A percentile compares a stretch with the other conserved stretches of the same genome.
These are phyloP conservation scores for Choloepus didactylus DNA, from an alignment of 2,797 vertebrate species.

Conservation along the genomic window DNA sequence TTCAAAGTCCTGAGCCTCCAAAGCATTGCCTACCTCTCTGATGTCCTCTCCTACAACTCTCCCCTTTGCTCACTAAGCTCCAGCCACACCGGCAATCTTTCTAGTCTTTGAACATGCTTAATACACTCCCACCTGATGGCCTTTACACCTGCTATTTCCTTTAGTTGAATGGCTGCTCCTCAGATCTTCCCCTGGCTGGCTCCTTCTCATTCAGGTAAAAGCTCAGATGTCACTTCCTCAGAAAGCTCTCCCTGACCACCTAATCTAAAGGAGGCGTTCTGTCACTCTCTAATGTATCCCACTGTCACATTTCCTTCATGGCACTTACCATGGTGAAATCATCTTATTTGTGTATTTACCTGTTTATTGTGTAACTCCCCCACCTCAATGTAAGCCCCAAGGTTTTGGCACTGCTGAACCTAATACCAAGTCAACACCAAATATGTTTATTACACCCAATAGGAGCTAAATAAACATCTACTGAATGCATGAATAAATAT, in stretches of 20 bases:
- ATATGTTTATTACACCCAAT: not conserved
- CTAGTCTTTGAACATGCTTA: not conserved
- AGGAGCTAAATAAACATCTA: not conserved
- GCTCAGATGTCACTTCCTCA: not conserved
- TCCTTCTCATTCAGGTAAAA: not conserved
- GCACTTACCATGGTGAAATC: not conserved
- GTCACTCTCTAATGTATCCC: not conserved
- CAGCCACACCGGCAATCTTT: not conserved
- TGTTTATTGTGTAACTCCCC: not conserved
- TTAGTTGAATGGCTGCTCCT: not conserved
- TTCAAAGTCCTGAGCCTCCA: not conserved
- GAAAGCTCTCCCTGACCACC: not conserved
- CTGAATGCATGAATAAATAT: conserved; percentile 14
- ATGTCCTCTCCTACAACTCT: not conserved
- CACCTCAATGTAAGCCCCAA: not conserved
- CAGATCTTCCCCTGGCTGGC: not conserved
- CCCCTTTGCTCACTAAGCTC: not conserved
- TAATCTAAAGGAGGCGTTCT: not conserved
- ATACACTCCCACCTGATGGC: not conserved
- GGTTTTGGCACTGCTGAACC: not conserved
- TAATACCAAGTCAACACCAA: not conserved
- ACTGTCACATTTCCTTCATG: not conserved
- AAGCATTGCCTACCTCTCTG: not conserved
- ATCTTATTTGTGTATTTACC: not conserved
- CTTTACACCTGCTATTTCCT: not conserved